Conservation (phyloP, 1,140 invertebrate genomes). For the Hyles euphorbiae region DNA sequence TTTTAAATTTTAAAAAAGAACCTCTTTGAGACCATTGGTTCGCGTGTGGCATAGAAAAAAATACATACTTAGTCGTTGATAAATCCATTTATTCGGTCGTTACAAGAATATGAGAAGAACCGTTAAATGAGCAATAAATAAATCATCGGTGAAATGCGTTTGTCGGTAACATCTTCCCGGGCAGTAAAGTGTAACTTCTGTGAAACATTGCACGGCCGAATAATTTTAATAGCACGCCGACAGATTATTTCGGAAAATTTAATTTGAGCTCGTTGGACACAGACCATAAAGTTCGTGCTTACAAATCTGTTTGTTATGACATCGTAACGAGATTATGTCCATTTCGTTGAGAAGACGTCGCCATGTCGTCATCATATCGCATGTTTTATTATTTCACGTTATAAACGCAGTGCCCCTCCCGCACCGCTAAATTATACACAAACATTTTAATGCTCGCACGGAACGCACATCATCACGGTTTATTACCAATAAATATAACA, state of each 20-base stretch:
- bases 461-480: slow-evolving; percentile 40
- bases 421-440: slow-evolving; percentile 47
- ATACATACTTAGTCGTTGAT: too few relatives aligned
- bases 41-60: too few relatives aligned
- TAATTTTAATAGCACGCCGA: slow-evolving; percentile 70
- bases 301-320: slow-evolving; percentile 75
- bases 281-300: slow-evolving; percentile 73
- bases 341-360: slow-evolving; percentile 59
- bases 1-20: too few relatives aligned
- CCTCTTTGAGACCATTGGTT: too few relatives aligned
- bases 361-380: slow-evolving; percentile 61
- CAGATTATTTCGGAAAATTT: slow-evolving; percentile 75
- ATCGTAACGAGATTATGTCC: slow-evolving; percentile 74
- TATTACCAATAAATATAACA: slow-evolving; percentile 47
- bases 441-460: slow-evolving; percentile 48
- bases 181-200: slow-evolving; percentile 43
- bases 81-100: too few relatives aligned
- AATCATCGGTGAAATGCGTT: slow-evolving; percentile 12
- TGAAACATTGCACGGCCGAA: slow-evolving; percentile 49
- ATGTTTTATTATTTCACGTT: slow-evolving; percentile 66
- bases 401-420: slow-evolving; percentile 45
- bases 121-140: slow-evolving; percentile 1
- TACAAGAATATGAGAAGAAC: too few relatives aligned
- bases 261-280: slow-evolving; percentile 74
- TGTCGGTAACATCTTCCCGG: slow-evolving; percentile 30